Evolutionary conservation across 1,140 invertebrate species (phyloP).

Genomic region (Drosophila arawakana): DNA sequence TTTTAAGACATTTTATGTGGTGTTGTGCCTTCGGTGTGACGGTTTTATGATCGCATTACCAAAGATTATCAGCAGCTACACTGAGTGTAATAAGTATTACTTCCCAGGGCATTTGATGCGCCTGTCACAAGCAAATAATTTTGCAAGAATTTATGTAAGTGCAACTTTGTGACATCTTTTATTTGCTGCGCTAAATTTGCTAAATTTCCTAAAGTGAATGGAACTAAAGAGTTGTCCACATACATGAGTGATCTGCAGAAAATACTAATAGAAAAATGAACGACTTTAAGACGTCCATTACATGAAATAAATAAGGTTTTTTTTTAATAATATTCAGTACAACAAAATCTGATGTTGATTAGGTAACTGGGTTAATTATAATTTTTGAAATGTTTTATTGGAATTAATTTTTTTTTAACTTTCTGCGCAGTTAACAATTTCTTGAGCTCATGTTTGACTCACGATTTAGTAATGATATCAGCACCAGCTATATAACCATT

Average conservation of each 20-base stretch:
- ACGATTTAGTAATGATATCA: conserved; percentile 59
- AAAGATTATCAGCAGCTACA: conserved; percentile 25
- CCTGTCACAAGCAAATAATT: conserved; percentile 41
- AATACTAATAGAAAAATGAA: no score
- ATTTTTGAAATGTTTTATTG: no score
- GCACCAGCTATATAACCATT: background rate
- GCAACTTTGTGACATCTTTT: conserved; percentile 19
- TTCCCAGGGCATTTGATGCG: conserved; percentile 57
- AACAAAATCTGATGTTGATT: no score
- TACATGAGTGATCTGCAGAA: background rate
- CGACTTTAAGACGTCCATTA: conserved; percentile 1
- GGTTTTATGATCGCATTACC: conserved; percentile 77
- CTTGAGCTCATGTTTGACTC: conserved; percentile 51
- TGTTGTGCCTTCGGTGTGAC: conserved; percentile 68
- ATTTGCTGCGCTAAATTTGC: conserved; percentile 30
- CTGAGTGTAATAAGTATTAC: background rate
- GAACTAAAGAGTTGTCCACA: conserved; percentile 22
- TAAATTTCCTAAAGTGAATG: conserved; percentile 10
- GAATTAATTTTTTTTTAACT: no score
- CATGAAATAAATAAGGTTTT: no score
- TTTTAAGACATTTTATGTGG: conserved; percentile 56
- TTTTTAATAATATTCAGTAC: no score
- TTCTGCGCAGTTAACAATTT: background rate
- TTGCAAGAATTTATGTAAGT: conserved; percentile 56
- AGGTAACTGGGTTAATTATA: no score